A percentile compares a stretch with the other conserved stretches of the same genome.
These are phyloP conservation scores for Smithornis capensis DNA, from an alignment of 2,113 vertebrate genomes.

Conservation along the genomic window DNA sequence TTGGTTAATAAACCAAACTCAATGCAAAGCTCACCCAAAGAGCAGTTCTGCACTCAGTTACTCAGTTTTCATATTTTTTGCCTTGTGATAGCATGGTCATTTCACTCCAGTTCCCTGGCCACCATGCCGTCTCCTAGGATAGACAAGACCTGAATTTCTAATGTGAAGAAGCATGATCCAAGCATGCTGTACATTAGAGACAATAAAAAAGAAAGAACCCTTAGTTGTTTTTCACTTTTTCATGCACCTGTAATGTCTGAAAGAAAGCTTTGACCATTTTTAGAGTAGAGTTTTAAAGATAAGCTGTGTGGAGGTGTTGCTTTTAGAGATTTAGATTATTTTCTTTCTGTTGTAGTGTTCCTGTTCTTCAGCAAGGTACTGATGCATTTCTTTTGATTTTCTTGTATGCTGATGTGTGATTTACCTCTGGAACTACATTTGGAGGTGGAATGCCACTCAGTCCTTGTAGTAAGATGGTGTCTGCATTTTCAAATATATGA, in stretches of 20 bases:
- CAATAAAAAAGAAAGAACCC: not conserved
- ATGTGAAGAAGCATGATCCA: not conserved
- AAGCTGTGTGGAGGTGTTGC: accelerated
- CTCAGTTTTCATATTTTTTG: not conserved
- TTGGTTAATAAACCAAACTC: not conserved
- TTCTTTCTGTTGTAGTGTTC: not conserved
- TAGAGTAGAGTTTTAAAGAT: not conserved
- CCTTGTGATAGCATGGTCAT: not conserved
- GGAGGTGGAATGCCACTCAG: conserved; percentile 34
- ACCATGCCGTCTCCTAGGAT: not conserved
- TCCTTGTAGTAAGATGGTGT: conserved; percentile 32
- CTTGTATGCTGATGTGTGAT: not conserved
- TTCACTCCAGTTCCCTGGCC: not conserved
- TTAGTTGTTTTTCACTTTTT: not conserved
- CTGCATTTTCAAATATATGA: conserved; percentile 50
- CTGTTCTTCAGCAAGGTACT: not conserved
- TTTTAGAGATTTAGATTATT: not conserved
- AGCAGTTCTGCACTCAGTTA: not conserved
- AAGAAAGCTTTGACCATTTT: not conserved
- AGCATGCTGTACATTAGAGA: not conserved
- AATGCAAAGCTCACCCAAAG: not conserved
- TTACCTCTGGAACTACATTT: conserved; percentile 50
- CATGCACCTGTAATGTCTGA: not conserved
- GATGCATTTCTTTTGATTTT: conserved; percentile 57
- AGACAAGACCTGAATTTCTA: not conserved